phyloP scores from a whole-genome alignment of 53 echinoderm and acorn worm species.

The Patiria pectinifera region DNA sequence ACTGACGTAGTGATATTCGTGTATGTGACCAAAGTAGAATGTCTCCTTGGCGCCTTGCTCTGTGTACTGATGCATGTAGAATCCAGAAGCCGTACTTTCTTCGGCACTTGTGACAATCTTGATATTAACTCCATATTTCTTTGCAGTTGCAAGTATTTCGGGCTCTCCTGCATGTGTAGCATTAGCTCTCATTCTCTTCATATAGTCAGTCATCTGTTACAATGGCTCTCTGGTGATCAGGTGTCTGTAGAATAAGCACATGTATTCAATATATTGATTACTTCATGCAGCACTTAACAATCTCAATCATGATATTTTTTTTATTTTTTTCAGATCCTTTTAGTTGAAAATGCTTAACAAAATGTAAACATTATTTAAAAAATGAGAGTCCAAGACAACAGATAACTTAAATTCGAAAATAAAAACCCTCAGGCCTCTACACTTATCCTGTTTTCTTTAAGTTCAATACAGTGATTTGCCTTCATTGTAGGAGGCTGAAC shows the following conservation, averaged over 20 bases:
- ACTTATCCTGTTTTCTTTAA: neutral
- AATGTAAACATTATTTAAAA: neutral
- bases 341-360: neutral
- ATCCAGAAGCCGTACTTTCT: slow-evolving; percentile 7
- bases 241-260: neutral
- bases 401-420: neutral
- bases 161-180: slow-evolving; percentile 43
- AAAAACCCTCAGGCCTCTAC: neutral
- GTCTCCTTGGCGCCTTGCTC: slow-evolving; percentile 45
- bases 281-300: neutral
- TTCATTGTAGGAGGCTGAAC: neutral
- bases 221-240: neutral
- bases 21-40: slow-evolving; percentile 44
- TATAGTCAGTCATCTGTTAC: slow-evolving; percentile 24
- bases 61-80: slow-evolving; percentile 15
- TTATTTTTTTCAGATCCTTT: neutral
- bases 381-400: slow-evolving; percentile 1
- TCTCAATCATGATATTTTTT: neutral
- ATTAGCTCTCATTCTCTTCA: slow-evolving; percentile 28
- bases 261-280: neutral
- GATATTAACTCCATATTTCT: slow-evolving; percentile 36
- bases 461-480: neutral
- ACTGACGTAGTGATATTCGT: slow-evolving; percentile 51
- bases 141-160: slow-evolving; percentile 33
- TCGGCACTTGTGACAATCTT: slow-evolving; percentile 34